phyloP scores from a whole-genome alignment of 2,888 invertebrate species.

The Onchidella celtica region DNA sequence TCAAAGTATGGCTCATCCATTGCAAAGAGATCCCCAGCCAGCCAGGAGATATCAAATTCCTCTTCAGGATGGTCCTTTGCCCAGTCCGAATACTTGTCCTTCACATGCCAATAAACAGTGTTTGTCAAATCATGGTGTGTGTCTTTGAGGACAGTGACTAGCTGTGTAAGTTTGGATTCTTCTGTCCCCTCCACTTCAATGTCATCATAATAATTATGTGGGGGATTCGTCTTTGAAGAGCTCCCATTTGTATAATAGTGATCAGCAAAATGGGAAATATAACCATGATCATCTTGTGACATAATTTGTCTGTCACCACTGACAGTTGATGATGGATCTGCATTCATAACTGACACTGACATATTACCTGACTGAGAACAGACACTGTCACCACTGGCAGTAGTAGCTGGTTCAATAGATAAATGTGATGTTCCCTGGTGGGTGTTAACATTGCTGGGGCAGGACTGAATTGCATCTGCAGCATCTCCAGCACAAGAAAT shows the following conservation, averaged over 20 bases:
- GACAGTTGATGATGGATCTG: too few species aligned
- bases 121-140: slow-evolving; percentile 7
- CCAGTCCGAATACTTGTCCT: slow-evolving; percentile 9
- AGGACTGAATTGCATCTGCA: too few species aligned
- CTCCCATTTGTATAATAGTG: background rate
- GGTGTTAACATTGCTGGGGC: too few species aligned
- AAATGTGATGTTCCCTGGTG: too few species aligned
- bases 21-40: slow-evolving; percentile 20
- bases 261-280: background rate
- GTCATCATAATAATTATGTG: background rate
- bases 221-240: background rate
- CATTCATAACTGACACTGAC: too few species aligned
- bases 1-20: slow-evolving; percentile 6
- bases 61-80: background rate
- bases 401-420: too few species aligned
- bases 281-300: background rate
- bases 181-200: background rate
- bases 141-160: slow-evolving; percentile 8
- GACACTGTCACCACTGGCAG: too few species aligned
- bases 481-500: too few species aligned
- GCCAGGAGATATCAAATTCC: slow-evolving; percentile 16
- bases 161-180: slow-evolving; percentile 46
- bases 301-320: background rate
- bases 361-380: too few species aligned
- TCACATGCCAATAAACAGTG: slow-evolving; percentile 33